phyloP scores from a whole-genome alignment of 2,888 invertebrate genomes.

The Orthosia incerta region DNA sequence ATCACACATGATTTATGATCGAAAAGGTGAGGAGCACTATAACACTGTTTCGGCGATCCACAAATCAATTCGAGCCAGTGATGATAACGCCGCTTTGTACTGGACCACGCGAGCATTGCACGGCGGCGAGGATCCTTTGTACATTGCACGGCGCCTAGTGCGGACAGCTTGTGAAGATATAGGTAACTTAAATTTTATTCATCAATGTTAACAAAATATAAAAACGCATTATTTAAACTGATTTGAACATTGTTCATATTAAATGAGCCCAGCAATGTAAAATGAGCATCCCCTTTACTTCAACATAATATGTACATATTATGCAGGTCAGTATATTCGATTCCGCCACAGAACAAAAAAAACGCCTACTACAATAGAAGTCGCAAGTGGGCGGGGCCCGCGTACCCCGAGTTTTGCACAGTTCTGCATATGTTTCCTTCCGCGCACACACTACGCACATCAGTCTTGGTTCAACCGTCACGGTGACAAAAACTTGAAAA shows the following conservation, averaged over 20 bases:
- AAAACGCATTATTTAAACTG: background rate
- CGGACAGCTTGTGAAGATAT: slow-evolving; percentile 95
- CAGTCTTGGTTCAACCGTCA: no score
- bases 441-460: no score
- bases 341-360: no score
- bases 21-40: slow-evolving; percentile 95
- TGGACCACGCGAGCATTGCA: slow-evolving; percentile 95
- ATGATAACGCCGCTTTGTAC: slow-evolving; percentile 95
- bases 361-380: no score
- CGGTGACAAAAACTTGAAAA: no score
- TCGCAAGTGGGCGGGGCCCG: no score
- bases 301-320: no score
- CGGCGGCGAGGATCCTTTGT: slow-evolving; percentile 95
- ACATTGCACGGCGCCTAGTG: slow-evolving; percentile 94
- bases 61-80: slow-evolving; percentile 95
- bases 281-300: no score
- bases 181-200: slow-evolving; percentile 81
- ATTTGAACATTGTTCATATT: background rate
- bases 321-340: no score
- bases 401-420: no score
- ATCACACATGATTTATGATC: slow-evolving; percentile 95
- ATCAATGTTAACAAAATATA: background rate
- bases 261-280: no score
- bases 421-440: no score
- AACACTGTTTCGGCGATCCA: slow-evolving; percentile 96